Conservation (phyloP, 2,797 vertebrate species). For the Tragelaphus oryx region DNA sequence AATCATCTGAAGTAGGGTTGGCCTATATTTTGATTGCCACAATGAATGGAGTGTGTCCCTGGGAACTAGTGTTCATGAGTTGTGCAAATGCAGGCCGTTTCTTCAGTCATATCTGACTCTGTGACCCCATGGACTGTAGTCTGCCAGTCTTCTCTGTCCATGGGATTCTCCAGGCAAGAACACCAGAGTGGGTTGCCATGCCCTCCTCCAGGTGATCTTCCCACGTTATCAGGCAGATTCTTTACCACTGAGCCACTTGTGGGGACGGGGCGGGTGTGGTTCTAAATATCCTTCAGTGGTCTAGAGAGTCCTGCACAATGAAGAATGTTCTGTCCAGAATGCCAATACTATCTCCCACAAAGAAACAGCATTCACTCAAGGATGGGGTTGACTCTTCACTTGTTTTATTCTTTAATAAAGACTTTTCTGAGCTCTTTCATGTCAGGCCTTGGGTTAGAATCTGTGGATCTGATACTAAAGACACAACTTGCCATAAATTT, state of each 20-base stretch:
- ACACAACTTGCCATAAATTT: not conserved
- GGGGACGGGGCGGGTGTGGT: rapidly evolving
- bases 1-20: not conserved
- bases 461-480: not conserved
- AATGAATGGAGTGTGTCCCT: not conserved
- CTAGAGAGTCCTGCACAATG: not conserved
- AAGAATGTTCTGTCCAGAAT: not conserved
- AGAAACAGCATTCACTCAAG: not conserved
- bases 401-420: not conserved
- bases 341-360: not conserved
- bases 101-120: not conserved
- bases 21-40: not conserved
- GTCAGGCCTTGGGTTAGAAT: not conserved
- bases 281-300: not conserved
- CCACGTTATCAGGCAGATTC: not conserved
- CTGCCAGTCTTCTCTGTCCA: not conserved
- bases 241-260: not conserved
- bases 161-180: not conserved
- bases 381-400: not conserved
- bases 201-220: not conserved
- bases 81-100: not conserved
- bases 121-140: not conserved
- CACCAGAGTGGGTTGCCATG: not conserved
- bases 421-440: not conserved
- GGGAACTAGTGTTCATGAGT: not conserved